Evolutionary conservation across 2,113 vertebrate genomes (phyloP).

Genomic region (Bufo bufo): DNA sequence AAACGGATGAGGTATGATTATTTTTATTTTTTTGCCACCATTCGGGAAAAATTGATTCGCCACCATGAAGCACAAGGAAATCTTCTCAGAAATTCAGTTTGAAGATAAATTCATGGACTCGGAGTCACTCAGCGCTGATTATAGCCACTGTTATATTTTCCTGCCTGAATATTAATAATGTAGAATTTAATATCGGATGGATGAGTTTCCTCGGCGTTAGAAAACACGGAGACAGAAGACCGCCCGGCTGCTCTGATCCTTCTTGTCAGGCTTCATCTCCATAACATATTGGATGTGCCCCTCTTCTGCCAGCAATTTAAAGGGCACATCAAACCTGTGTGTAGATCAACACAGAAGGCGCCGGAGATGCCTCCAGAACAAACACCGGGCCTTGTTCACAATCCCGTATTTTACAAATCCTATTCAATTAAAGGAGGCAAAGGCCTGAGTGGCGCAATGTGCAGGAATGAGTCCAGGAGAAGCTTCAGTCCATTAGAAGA

Average conservation of each 20-base stretch:
- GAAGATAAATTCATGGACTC: no score
- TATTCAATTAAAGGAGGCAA: conserved; percentile 4
- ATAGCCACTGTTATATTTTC: background rate
- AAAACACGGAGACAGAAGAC: background rate
- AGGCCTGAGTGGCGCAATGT: background rate
- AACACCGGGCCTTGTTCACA: background rate
- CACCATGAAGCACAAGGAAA: no score
- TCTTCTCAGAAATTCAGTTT: no score
- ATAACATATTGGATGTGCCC: background rate
- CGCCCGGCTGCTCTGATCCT: background rate
- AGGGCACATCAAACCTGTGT: background rate
- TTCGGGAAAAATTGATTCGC: no score
- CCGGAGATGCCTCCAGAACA: background rate
- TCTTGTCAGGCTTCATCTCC: background rate
- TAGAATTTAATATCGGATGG: background rate
- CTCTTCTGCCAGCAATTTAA: background rate
- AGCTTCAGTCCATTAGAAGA: no score
- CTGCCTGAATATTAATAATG: conserved; percentile 17
- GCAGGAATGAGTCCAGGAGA: no score
- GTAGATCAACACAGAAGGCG: background rate
- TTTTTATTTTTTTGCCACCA: no score
- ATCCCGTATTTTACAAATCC: background rate
- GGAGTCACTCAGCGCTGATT: background rate
- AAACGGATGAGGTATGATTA: no score
- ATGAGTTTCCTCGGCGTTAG: background rate